Evolutionary conservation across 2,888 invertebrate genomes (phyloP), one percentile per base, ranked within the genome.

Genomic region (Diloba caeruleocephala): DNA sequence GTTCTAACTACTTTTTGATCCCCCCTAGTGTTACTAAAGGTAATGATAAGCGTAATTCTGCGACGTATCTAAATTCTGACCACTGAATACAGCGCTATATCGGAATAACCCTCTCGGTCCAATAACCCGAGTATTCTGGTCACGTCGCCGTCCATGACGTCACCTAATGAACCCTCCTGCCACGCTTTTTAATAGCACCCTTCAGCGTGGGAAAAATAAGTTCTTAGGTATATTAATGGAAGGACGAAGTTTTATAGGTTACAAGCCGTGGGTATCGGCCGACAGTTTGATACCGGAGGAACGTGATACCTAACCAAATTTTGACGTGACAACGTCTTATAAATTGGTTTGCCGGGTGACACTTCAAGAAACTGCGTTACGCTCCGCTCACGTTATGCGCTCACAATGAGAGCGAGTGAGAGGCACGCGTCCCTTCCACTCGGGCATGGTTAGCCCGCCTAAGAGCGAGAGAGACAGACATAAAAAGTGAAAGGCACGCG

Each of bases 131-230:
- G 23, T 62, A 81, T 78, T 80, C 79, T 32, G 32, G 77, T 79
- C 81, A 81, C 79, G 81, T 56, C 41, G 33, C 28, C 15, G 50
- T 51, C 44, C 42, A 49, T 75, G 73, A 72, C 76, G 71, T 71
- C 71, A 64, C 71, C n/a, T 67, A 81, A 81, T 79, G 76, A 82
- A 79, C 74, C 69, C 66, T 50, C 62, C 71, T 64, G 56, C 53
- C 53, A 61, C 61, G 63, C 63, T 73, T 78, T 80, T 80, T 78
- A 81, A 78, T 79, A 73, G 74, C 73, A 59, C 63, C 52, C 65
- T 65, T 55, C 53, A 55, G 41, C 54, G 52, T 54, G 36, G 53
- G 61, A 68, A 54, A 74, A 72, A 69, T 68, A 71, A 71, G 65
- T 39, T 67, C 74, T 71, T 68, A 66, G 60, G 26, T 34, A 17